A percentile compares a stretch with the other conserved stretches of the same genome.
These are phyloP conservation scores for Craniophora ligustri DNA, from an alignment of 2,888 invertebrate species.

Conservation along the genomic window DNA sequence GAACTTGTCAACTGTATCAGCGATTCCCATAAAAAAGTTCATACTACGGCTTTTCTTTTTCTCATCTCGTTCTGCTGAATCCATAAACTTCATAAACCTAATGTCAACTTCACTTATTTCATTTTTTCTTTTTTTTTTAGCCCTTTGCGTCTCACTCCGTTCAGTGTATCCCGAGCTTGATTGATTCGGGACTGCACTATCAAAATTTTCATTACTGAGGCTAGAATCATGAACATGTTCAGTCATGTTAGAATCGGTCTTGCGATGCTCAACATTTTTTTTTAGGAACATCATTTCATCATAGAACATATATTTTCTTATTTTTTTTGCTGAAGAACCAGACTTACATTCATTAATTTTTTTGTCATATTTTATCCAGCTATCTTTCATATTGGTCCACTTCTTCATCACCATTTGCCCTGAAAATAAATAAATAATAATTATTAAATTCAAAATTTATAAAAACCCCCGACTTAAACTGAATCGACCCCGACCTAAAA, in stretches of 20 bases:
- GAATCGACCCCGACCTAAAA: constrained; percentile 43
- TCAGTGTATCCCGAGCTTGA: constrained; percentile 42
- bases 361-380: constrained; percentile 56
- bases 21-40: constrained; percentile 46
- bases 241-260: constrained; percentile 48
- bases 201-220: constrained; percentile 44
- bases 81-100: constrained; percentile 44
- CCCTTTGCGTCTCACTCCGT: constrained; percentile 43
- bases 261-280: constrained; percentile 41
- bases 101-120: constrained; percentile 44
- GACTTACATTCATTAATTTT: constrained; percentile 52
- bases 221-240: constrained; percentile 40
- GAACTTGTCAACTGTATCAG: constrained; percentile 49
- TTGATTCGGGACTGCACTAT: constrained; percentile 48
- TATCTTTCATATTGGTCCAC: constrained; percentile 52
- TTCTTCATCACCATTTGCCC: constrained; percentile 32
- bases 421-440: constrained; percentile 14
- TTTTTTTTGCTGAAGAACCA: constrained; percentile 47
- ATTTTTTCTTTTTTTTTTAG: constrained; percentile 32
- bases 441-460: constrained; percentile 28
- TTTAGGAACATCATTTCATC: constrained; percentile 42
- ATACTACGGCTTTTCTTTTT: constrained; percentile 48
- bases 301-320: constrained; percentile 46
- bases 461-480: constrained; percentile 36
- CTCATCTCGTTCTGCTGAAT: constrained; percentile 44